These are phyloP conservation scores for Aphaenogaster rudis DNA, from an alignment of 1,140 invertebrate species.

Conservation along the genomic window DNA sequence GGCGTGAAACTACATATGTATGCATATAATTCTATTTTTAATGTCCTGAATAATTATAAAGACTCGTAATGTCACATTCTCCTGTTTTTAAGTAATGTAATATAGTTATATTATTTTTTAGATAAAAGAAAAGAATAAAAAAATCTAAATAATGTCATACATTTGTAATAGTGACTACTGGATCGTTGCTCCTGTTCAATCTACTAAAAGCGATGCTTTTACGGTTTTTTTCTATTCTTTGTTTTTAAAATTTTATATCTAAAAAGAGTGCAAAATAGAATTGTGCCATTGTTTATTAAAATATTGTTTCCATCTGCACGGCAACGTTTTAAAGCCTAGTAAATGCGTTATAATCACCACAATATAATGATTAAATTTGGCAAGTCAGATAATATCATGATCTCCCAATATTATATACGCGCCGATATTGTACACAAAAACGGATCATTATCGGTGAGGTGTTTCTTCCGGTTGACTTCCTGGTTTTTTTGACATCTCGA, in stretches of 20 bases:
- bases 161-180: not conserved
- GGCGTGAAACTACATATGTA: not conserved
- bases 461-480: not conserved
- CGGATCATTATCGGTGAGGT: not conserved
- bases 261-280: slow-evolving; percentile 5
- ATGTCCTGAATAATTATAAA: not conserved
- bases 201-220: slow-evolving; percentile 1
- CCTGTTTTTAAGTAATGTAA: not conserved
- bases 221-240: not conserved
- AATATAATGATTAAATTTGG: slow-evolving; percentile 1
- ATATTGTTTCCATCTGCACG: not conserved
- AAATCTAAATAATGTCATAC: not conserved
- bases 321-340: not conserved
- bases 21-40: not conserved
- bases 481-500: not conserved
- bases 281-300: not conserved
- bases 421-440: not conserved
- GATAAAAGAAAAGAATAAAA: not conserved
- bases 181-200: not conserved
- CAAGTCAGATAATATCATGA: not conserved
- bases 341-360: not conserved
- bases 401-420: not conserved
- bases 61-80: not conserved
- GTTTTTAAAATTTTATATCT: slow-evolving; percentile 12
- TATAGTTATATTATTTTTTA: not conserved